Evolutionary conservation across 2,797 vertebrate species (phyloP).

Genomic region (Poecilia picta): DNA sequence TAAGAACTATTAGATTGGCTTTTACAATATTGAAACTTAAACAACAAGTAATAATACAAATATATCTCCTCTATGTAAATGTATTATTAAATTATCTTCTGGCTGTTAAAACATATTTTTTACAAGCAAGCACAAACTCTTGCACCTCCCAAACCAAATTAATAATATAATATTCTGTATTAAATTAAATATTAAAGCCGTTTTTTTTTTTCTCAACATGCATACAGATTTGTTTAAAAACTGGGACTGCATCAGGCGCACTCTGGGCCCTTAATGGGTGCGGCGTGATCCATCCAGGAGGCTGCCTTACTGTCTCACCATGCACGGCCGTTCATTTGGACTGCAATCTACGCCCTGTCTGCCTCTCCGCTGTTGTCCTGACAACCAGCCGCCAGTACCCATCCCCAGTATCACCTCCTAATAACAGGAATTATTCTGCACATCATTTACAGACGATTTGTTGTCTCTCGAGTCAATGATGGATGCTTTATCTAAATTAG

Average conservation of each 20-base stretch:
- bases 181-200: constrained; percentile 4
- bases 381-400: constrained; percentile 63
- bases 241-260: constrained; percentile 6
- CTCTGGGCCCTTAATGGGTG: constrained; percentile 34
- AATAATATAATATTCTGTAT: constrained; percentile 10
- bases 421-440: constrained; percentile 41
- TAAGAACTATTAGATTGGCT: neutral
- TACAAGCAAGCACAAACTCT: neutral
- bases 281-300: constrained; percentile 18
- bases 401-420: constrained; percentile 33
- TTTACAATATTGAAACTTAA: neutral
- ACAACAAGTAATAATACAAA: neutral
- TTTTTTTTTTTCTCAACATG: neutral
- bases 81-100: neutral
- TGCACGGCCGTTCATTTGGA: constrained; percentile 66
- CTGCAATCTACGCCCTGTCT: constrained; percentile 56
- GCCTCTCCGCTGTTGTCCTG: constrained; percentile 61
- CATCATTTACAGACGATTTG: constrained; percentile 44
- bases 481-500: constrained; percentile 41
- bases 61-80: neutral
- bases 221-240: constrained; percentile 6
- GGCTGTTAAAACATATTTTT: constrained; percentile 5
- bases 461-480: constrained; percentile 36
- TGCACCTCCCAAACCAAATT: neutral
- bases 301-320: constrained; percentile 36